Conservation (phyloP, 2,797 vertebrate genomes). For the Neopelma chrysocephalum region DNA sequence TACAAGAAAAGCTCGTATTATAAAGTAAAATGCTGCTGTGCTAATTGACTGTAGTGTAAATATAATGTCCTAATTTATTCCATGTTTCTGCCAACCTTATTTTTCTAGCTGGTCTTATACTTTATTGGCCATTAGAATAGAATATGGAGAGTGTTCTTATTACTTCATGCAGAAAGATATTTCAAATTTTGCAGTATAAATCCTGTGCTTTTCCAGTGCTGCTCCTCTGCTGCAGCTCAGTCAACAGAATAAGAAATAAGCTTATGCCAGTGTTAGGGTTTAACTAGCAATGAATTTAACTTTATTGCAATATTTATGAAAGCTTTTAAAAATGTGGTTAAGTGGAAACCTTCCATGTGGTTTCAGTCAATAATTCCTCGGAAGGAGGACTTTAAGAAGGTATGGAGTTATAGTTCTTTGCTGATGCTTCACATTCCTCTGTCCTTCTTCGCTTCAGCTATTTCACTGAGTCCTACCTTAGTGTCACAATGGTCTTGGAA, state of each 20-base stretch:
- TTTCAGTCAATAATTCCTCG: conserved; percentile 66
- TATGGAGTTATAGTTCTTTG: neutral
- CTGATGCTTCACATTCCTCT: neutral
- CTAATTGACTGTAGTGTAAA: conserved; percentile 55
- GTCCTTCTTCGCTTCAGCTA: neutral
- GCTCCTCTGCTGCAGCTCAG: conserved; percentile 36
- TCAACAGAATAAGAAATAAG: conserved; percentile 71
- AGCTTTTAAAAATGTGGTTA: conserved; percentile 69
- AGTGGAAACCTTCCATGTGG: conserved; percentile 45
- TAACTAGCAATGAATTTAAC: conserved; percentile 74
- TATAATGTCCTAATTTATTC: conserved; percentile 46
- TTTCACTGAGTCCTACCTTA: neutral
- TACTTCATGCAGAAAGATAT: conserved; percentile 62
- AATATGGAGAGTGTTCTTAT: conserved; percentile 56
- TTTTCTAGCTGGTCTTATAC: conserved; percentile 45
- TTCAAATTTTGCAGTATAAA: conserved; percentile 69
- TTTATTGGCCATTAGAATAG: conserved; percentile 64
- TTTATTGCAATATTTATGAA: conserved; percentile 76
- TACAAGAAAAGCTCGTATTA: conserved; percentile 37
- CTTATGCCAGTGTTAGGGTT: conserved; percentile 51
- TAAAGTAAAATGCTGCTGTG: conserved; percentile 44
- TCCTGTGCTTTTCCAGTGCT: conserved; percentile 14
- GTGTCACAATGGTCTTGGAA: neutral
- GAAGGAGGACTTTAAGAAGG: conserved; percentile 4
- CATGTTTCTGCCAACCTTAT: conserved; percentile 32